Percentiles rank a stretch among this genome's conserved stretches.
Evolutionary conservation across 2,113 vertebrate species (phyloP).

Genomic region (Leptobrachium ailaonicum): DNA sequence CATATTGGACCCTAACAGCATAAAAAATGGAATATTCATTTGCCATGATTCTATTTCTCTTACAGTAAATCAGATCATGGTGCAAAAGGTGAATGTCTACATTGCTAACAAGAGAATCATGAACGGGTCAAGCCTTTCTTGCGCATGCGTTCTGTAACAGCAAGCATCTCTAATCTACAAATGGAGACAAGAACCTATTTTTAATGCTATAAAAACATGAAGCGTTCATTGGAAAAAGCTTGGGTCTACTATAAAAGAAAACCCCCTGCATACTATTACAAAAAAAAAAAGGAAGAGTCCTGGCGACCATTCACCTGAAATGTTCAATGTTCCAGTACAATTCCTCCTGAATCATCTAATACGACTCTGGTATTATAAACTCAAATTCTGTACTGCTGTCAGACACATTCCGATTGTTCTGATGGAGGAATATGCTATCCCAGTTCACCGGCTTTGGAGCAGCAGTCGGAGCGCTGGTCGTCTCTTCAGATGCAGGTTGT

Average conservation of each 20-base stretch:
- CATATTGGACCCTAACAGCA: slow-evolving; percentile 52
- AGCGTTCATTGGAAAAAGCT: not conserved
- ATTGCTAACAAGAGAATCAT: slow-evolving; percentile 35
- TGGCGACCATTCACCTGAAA: slow-evolving; percentile 50
- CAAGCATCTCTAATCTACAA: slow-evolving; percentile 47
- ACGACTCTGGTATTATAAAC: slow-evolving; percentile 95
- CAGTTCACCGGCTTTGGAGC: slow-evolving; percentile 80
- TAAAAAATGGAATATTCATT: not conserved
- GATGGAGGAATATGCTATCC: slow-evolving; percentile 89
- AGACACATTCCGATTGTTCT: slow-evolving; percentile 72
- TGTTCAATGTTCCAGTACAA: not conserved
- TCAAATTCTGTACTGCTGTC: slow-evolving; percentile 87
- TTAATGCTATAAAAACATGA: slow-evolving; percentile 17
- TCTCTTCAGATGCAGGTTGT: slow-evolving; percentile 56
- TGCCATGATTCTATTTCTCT: not conserved
- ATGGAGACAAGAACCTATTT: slow-evolving; percentile 58
- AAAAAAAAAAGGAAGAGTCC: slow-evolving; percentile 46
- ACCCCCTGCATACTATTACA: slow-evolving; percentile 9
- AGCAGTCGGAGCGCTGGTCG: slow-evolving; percentile 55
- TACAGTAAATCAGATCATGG: not conserved
- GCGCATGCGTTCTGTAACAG: slow-evolving; percentile 64
- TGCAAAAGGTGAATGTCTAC: not conserved
- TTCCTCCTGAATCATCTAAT: slow-evolving; percentile 66
- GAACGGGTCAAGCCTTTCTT: slow-evolving; percentile 58
- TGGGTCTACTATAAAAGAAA: not conserved